These are phyloP conservation scores for Bombus polaris DNA, from an alignment of 1,140 invertebrate species.

Conservation along the genomic window DNA sequence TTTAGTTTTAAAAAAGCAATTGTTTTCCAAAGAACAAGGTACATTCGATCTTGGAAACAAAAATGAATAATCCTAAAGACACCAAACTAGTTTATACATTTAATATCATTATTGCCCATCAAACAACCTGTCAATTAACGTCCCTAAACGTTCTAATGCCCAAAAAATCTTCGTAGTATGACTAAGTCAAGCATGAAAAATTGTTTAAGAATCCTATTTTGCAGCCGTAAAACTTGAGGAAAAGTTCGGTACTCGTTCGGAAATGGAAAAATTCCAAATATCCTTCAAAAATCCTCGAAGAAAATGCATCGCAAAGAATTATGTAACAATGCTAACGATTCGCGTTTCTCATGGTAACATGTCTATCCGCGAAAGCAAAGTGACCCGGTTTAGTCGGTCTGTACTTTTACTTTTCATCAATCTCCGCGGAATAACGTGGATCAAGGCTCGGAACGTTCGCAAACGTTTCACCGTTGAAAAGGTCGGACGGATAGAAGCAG, in stretches of 20 bases:
- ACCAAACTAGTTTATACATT: too few relatives aligned
- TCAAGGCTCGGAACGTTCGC: background rate
- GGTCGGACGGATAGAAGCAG: background rate
- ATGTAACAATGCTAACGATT: slow-evolving; percentile 30
- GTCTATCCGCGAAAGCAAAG: background rate
- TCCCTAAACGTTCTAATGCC: background rate
- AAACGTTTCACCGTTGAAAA: slow-evolving; percentile 3
- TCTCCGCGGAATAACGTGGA: slow-evolving; percentile 14
- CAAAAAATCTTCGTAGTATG: background rate
- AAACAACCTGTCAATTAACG: background rate
- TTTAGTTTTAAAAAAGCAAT: too few relatives aligned
- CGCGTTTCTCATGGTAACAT: slow-evolving; percentile 25
- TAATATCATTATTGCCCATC: too few relatives aligned
- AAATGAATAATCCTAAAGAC: too few relatives aligned
- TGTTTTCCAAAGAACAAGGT: too few relatives aligned
- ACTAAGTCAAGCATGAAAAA: too few relatives aligned
- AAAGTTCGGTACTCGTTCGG: too few relatives aligned
- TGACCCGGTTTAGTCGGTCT: slow-evolving; percentile 12
- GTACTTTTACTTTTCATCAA: slow-evolving; percentile 49
- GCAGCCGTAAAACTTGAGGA: too few relatives aligned
- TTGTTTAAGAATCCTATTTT: too few relatives aligned
- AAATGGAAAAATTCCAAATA: background rate
- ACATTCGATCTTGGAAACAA: too few relatives aligned
- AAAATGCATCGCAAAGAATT: background rate
- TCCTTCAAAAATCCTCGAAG: background rate